Evolutionary conservation across 2,888 invertebrate species (phyloP).

Genomic region (Sphaerophoria taeniata): DNA sequence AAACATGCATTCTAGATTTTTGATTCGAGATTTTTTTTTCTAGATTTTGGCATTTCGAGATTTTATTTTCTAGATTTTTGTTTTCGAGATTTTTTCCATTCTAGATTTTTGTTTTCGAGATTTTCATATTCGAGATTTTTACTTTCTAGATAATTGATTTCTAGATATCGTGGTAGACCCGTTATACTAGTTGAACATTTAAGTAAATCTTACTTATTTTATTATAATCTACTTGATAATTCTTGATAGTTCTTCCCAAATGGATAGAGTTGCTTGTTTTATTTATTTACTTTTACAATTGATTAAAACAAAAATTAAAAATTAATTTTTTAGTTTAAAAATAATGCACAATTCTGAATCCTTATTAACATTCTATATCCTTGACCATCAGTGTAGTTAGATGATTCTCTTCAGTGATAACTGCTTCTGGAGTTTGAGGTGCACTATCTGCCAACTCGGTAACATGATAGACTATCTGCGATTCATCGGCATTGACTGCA

Average conservation of each 20-base stretch:
- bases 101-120: no score
- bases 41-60: no score
- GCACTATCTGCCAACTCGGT: slow-evolving; percentile 80
- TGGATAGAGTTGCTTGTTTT: slow-evolving; percentile 43
- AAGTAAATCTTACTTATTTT: no score
- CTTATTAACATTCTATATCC: slow-evolving; percentile 76
- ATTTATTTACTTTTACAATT: slow-evolving; percentile 4
- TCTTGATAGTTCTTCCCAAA: slow-evolving; percentile 28
- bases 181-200: no score
- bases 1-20: no score
- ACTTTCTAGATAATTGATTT: no score
- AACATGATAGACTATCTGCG: slow-evolving; percentile 79
- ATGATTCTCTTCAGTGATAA: slow-evolving; percentile 79
- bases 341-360: slow-evolving; percentile 21
- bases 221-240: slow-evolving; percentile 44
- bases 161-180: no score
- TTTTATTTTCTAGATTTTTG: no score
- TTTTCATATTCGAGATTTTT: no score
- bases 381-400: slow-evolving; percentile 81
- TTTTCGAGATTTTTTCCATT: no score
- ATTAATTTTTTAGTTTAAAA: neutral
- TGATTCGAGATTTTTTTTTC: no score
- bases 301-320: slow-evolving; percentile 11
- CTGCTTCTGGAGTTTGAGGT: slow-evolving; percentile 62
- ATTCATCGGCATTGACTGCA: slow-evolving; percentile 75